Conservation (phyloP, 2,113 vertebrate genomes). For the Cephalopterus ornatus region DNA sequence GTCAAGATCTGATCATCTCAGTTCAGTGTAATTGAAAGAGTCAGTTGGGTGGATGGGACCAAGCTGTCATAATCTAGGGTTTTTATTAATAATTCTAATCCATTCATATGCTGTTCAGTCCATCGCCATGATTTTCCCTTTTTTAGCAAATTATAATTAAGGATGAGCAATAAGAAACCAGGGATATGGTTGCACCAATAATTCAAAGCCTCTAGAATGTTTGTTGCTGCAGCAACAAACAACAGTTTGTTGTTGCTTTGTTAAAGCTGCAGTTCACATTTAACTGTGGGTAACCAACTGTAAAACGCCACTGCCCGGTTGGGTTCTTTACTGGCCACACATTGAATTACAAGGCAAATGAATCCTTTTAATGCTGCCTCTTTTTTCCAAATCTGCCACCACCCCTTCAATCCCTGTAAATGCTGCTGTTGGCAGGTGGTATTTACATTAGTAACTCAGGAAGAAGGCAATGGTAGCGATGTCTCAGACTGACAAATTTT, state of each 20-base stretch:
- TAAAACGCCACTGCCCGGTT: neutral
- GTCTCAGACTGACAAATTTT: neutral
- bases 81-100: neutral
- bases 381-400: too few relatives aligned
- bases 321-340: neutral
- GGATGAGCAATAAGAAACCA: neutral
- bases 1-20: neutral
- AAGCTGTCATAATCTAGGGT: neutral
- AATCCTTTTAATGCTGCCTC: too few relatives aligned
- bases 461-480: neutral
- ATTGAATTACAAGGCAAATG: neutral
- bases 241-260: too few relatives aligned
- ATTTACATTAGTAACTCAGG: neutral
- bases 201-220: neutral
- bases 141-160: neutral
- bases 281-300: neutral
- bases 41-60: neutral
- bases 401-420: neutral
- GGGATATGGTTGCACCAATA: neutral
- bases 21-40: neutral
- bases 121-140: neutral
- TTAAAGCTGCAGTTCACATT: neutral
- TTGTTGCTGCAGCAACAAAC: neutral
- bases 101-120: neutral
- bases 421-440: neutral